Evolutionary conservation across 2,797 vertebrate genomes (phyloP).

Genomic region (Poecilia wingei): DNA sequence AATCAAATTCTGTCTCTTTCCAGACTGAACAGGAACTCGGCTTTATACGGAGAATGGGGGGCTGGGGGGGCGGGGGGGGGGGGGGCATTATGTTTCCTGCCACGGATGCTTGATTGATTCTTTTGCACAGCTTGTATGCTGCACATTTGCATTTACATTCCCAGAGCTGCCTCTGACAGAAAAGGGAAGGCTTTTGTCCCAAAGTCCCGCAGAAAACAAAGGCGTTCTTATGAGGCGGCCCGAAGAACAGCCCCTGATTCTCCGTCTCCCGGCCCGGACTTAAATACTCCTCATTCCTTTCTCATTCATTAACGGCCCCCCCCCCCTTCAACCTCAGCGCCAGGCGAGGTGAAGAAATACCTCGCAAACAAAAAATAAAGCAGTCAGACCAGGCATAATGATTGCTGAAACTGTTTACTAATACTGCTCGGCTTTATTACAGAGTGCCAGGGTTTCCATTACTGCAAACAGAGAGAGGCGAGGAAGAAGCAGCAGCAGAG

Average conservation of each 20-base stretch:
- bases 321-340: constrained; percentile 44
- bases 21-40: neutral
- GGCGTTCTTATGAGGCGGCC: constrained; percentile 66
- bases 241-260: constrained; percentile 46
- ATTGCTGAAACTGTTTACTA: constrained; percentile 70
- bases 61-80: no score
- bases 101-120: constrained; percentile 27
- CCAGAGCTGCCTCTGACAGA: constrained; percentile 24
- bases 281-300: constrained; percentile 70
- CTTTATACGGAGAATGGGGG: constrained; percentile 6
- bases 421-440: constrained; percentile 74
- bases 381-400: constrained; percentile 64
- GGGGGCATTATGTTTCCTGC: constrained; percentile 15
- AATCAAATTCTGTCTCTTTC: neutral
- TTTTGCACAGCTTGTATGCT: constrained; percentile 46
- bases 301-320: constrained; percentile 68
- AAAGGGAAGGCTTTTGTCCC: constrained; percentile 50
- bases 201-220: constrained; percentile 71
- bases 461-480: constrained; percentile 44
- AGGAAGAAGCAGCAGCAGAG: neutral
- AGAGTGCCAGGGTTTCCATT: constrained; percentile 66
- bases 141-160: constrained; percentile 71
- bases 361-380: constrained; percentile 45
- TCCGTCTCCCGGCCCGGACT: constrained; percentile 63
- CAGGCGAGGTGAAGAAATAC: constrained; percentile 44